These are phyloP conservation scores for Erethizon dorsatum DNA, from an alignment of 2,797 vertebrate species.

Conservation along the genomic window DNA sequence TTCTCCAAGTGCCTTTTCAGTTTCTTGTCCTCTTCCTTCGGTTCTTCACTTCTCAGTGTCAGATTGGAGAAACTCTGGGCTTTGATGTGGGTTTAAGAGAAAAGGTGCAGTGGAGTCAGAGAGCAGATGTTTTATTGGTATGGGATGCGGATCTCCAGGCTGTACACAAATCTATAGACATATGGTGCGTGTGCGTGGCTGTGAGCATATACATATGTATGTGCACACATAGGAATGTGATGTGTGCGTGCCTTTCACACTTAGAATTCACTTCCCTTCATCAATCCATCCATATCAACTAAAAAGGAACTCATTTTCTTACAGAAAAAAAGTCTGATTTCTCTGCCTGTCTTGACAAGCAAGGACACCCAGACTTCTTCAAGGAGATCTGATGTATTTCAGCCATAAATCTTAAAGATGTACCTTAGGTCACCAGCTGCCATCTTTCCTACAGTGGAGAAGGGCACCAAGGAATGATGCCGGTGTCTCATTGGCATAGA, in stretches of 20 bases:
- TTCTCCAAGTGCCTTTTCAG: not conserved
- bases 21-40: not conserved
- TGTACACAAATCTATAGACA: not conserved
- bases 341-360: not conserved
- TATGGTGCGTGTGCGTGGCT: not conserved
- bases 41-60: not conserved
- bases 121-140: not conserved
- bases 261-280: not conserved
- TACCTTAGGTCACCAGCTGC: not conserved
- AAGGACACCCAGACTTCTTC: constrained; percentile 11
- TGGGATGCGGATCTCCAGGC: not conserved
- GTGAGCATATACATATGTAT: not conserved
- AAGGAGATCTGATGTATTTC: not conserved
- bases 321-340: constrained; percentile 22
- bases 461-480: not conserved
- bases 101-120: not conserved
- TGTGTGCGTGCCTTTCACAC: not conserved
- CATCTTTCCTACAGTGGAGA: not conserved
- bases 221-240: not conserved
- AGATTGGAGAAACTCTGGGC: not conserved
- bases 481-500: not conserved
- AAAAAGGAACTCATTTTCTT: not conserved
- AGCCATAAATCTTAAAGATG: not conserved
- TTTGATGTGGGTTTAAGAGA: not conserved
- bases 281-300: not conserved